A percentile compares a stretch with the other conserved stretches of the same genome.
Evolutionary conservation across 2,888 invertebrate species (phyloP).

Genomic region (Drosophila borealis): DNA sequence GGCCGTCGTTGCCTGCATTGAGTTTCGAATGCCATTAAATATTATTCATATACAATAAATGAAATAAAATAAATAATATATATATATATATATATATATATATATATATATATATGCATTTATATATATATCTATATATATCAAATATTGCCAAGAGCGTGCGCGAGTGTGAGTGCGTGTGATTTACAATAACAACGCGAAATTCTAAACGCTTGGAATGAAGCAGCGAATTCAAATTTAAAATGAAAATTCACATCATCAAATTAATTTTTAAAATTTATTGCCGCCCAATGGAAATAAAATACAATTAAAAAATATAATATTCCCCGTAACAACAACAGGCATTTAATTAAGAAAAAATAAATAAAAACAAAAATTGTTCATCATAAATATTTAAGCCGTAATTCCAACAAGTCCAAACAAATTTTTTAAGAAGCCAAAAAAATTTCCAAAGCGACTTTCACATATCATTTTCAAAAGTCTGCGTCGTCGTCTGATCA

Average conservation of each 20-base stretch:
- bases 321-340: slow-evolving; percentile 4
- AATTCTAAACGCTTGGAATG: slow-evolving; percentile 34
- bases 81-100: slow-evolving; percentile 46
- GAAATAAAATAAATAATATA: slow-evolving; percentile 64
- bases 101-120: slow-evolving; percentile 48
- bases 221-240: slow-evolving; percentile 21
- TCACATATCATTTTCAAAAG: slow-evolving; percentile 26
- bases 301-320: slow-evolving; percentile 11
- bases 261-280: slow-evolving; percentile 58
- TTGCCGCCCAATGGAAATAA: slow-evolving; percentile 43
- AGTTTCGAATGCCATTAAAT: slow-evolving; percentile 69
- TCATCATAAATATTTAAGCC: slow-evolving; percentile 27
- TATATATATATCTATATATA: slow-evolving; percentile 34
- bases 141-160: slow-evolving; percentile 14
- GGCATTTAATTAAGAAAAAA: background rate
- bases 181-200: slow-evolving; percentile 40
- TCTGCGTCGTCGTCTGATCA: slow-evolving; percentile 75
- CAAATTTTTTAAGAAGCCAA: slow-evolving; percentile 7
- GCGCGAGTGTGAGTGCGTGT: slow-evolving; percentile 39
- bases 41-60: slow-evolving; percentile 75
- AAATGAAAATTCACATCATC: slow-evolving; percentile 27
- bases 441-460: slow-evolving; percentile 8
- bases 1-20: slow-evolving; percentile 29
- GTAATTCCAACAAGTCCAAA: slow-evolving; percentile 31
- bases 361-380: slow-evolving; percentile 10